Conservation (phyloP, 2,888 invertebrate species). For the Julus scanicus region DNA sequence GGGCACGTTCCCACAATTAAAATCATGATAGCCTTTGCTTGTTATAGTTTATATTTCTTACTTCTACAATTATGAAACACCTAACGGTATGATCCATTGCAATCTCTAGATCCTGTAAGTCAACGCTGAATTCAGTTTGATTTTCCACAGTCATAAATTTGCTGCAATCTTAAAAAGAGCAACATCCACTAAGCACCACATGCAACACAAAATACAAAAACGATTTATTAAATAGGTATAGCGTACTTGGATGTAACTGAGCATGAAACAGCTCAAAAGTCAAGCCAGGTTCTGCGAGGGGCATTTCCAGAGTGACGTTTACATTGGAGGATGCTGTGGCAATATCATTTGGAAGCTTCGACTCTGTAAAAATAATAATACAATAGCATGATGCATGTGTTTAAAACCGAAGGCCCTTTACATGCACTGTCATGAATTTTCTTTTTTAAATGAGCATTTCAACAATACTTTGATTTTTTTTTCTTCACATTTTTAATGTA, state of each 20-base stretch:
- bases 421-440: too few species aligned
- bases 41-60: background rate
- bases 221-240: background rate
- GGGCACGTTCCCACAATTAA: too few species aligned
- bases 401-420: too few species aligned
- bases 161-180: background rate
- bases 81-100: background rate
- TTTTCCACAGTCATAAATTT: background rate
- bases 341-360: conserved; percentile 9
- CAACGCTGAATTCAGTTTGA: background rate
- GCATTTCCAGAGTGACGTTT: background rate
- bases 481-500: too few species aligned
- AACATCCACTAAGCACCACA: too few species aligned
- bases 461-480: too few species aligned
- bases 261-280: conserved; percentile 46
- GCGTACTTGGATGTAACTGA: conserved; percentile 44
- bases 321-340: background rate
- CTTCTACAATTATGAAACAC: conserved; percentile 27
- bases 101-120: background rate
- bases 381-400: too few species aligned
- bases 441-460: too few species aligned
- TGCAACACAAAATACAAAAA: background rate
- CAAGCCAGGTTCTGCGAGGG: background rate
- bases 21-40: too few species aligned
- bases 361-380: background rate